phyloP scores from a whole-genome alignment of 2,113 vertebrate genomes.

The Chloropsis hardwickii region DNA sequence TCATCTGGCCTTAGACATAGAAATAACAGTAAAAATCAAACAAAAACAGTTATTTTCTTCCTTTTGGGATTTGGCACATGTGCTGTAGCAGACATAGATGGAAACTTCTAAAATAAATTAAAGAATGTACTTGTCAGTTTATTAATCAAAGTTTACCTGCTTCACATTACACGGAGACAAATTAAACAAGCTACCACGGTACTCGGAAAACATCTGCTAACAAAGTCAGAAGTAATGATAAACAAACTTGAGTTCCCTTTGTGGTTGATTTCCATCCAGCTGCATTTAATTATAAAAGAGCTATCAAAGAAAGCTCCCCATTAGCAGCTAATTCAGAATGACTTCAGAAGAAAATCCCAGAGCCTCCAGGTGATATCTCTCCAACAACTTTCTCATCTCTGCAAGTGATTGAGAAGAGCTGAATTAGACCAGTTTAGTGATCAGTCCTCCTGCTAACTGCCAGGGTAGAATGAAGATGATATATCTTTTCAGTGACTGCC shows the following conservation, averaged over 20 bases:
- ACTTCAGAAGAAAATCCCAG: slow-evolving; percentile 82
- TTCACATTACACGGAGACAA: slow-evolving; percentile 74
- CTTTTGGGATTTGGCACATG: slow-evolving; percentile 73
- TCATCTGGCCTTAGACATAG: slow-evolving; percentile 68
- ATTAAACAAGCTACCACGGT: slow-evolving; percentile 77
- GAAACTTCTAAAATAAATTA: slow-evolving; percentile 76
- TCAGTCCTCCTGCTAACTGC: slow-evolving; percentile 27
- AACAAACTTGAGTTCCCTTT: slow-evolving; percentile 81
- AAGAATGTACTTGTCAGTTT: slow-evolving; percentile 72
- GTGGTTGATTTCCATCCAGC: slow-evolving; percentile 81
- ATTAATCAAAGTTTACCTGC: slow-evolving; percentile 83
- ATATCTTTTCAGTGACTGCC: background rate
- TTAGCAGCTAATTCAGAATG: slow-evolving; percentile 81
- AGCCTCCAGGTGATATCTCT: slow-evolving; percentile 74
- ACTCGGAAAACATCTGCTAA: slow-evolving; percentile 81
- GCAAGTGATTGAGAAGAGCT: slow-evolving; percentile 62
- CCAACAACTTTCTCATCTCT: slow-evolving; percentile 71
- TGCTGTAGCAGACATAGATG: slow-evolving; percentile 56
- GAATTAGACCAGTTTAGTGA: slow-evolving; percentile 44
- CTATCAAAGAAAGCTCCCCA: slow-evolving; percentile 83
- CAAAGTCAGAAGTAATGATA: slow-evolving; percentile 80
- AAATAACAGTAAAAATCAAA: slow-evolving; percentile 67
- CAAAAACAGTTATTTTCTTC: slow-evolving; percentile 62
- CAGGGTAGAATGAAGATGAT: background rate
- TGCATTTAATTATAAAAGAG: slow-evolving; percentile 82